These are phyloP conservation scores for Phodopus roborovskii DNA, from an alignment of 2,113 vertebrate genomes.

Conservation along the genomic window DNA sequence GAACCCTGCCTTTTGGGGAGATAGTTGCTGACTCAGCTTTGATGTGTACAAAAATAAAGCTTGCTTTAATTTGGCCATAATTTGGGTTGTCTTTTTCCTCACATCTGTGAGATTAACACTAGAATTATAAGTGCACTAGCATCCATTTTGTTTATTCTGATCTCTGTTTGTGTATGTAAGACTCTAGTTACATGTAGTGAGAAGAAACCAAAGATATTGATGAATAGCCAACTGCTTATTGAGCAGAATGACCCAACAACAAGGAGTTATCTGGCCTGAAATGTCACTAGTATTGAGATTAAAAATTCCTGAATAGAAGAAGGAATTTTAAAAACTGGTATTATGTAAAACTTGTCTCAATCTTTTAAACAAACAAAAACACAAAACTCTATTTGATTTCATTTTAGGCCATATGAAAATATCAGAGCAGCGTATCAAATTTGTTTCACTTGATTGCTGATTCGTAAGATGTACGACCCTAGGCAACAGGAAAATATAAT, in stretches of 20 bases:
- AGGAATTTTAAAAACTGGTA: background rate
- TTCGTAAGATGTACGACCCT: background rate
- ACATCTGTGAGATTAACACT: background rate
- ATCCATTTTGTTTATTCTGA: background rate
- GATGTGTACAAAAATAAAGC: background rate
- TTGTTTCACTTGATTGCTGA: conserved; percentile 5
- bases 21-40: background rate
- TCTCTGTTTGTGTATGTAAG: background rate
- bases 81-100: background rate
- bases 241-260: background rate
- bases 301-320: background rate
- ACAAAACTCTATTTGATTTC: conserved; percentile 3
- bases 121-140: background rate
- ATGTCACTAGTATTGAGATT: background rate
- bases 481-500: background rate
- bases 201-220: background rate
- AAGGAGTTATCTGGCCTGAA: background rate
- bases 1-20: background rate
- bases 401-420: background rate
- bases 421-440: background rate
- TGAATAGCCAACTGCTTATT: background rate
- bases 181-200: background rate
- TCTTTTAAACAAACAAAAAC: background rate
- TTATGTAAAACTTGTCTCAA: background rate
- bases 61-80: background rate